These are phyloP conservation scores for Eclectus roratus DNA, from an alignment of 2,113 vertebrate genomes.

Conservation along the genomic window DNA sequence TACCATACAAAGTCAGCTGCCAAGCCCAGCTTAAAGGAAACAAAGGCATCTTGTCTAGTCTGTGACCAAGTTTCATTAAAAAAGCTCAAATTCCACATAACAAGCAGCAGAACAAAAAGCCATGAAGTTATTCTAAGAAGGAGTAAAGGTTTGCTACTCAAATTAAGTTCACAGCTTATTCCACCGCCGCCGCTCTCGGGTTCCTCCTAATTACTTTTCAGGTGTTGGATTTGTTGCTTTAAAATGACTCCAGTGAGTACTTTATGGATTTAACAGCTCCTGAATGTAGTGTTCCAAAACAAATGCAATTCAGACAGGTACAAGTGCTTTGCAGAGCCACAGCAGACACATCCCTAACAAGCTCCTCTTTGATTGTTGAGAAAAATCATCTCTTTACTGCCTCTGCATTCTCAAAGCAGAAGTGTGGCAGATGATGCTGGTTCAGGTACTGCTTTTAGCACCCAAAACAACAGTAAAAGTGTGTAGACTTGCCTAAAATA, in stretches of 20 bases:
- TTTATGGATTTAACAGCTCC: neutral
- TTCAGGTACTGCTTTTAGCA: neutral
- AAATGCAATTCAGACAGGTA: neutral
- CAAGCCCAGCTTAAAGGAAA: slow-evolving; percentile 22
- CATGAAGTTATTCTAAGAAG: neutral
- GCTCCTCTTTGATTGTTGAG: neutral
- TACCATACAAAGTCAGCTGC: slow-evolving; percentile 35
- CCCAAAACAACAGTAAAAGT: neutral
- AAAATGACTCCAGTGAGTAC: neutral
- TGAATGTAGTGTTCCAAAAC: neutral
- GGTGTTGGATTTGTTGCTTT: neutral
- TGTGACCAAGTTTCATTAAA: neutral
- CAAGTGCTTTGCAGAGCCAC: neutral
- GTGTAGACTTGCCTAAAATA: neutral
- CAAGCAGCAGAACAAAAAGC: slow-evolving; percentile 44
- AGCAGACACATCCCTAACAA: neutral
- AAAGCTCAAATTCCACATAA: slow-evolving; percentile 35
- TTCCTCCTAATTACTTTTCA: neutral
- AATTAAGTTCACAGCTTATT: slow-evolving; percentile 34
- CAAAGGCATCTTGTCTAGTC: slow-evolving; percentile 28
- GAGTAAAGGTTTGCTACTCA: neutral
- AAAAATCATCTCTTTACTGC: neutral
- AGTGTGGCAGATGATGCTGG: neutral
- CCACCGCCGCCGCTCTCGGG: neutral
- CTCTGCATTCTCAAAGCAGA: neutral